Evolutionary conservation across 2,888 invertebrate species (phyloP), one percentile per base, ranked within the genome.

Genomic region (Ophraella communa): DNA sequence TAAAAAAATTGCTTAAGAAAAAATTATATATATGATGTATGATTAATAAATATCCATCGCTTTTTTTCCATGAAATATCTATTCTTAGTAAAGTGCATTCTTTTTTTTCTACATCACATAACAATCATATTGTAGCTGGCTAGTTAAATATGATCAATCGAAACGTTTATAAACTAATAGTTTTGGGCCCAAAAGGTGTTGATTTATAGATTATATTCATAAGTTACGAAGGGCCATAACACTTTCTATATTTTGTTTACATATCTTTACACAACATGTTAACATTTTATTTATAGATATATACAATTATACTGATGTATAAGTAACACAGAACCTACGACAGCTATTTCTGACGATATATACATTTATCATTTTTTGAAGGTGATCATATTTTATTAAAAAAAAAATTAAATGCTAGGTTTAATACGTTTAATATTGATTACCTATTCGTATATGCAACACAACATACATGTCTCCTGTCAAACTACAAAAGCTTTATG

Each of bases 281-380:
- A 79, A 80, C 78, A 80, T 77, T 64, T 66, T 79, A 78, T 78
- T 77, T 79, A 80, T 80, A 79, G 74, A 71, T 79, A 80, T 80
- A 77, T 80, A 79, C 79, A 79, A 76, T 69, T 74, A 67, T 42
- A 59, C 61, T 67, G 68, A 45, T 51, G 56, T 62, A 60, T 45
- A 35, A 20, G 55, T 51, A 65, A 60, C 52, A 52, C 58, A 52
- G n/a, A n/a, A n/a, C n/a, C 24, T 56, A 45, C 60, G 51, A 51
- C 56, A 42, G 18, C 56, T 44, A 27, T 35, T 55, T 30, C 47
- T 55, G 55, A 35, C 23, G 18, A 35, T 18, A 61, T 33, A 27
- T 47, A 42, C 18, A 33, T n/a, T n/a, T n/a, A n/a, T n/a, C n/a
- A 47, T 61, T 30, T 30, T 30, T 10, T 30, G 30, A n/a, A n/a